Percentiles rank a stretch among this genome's conserved stretches.
phyloP scores from a whole-genome alignment of 2,797 vertebrate genomes.

The Malacoctenus gilli region DNA sequence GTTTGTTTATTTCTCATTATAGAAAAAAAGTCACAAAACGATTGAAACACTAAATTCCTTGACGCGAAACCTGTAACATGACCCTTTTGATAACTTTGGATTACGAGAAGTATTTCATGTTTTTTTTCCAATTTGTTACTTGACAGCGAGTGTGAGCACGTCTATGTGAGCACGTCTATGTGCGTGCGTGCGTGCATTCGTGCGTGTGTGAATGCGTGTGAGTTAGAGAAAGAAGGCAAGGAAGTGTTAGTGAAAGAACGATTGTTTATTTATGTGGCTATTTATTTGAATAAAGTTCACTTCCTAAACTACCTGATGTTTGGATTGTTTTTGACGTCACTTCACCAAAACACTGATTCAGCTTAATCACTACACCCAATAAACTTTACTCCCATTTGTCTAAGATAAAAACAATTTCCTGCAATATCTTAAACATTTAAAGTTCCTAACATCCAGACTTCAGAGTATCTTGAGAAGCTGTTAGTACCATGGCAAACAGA shows the following conservation, averaged over 20 bases:
- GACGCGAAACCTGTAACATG: constrained; percentile 66
- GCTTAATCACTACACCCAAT: too few species aligned
- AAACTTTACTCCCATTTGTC: too few species aligned
- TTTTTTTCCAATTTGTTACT: constrained; percentile 71
- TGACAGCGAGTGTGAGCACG: constrained; percentile 62
- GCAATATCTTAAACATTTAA: too few species aligned
- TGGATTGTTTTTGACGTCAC: constrained; percentile 2
- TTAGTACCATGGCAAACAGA: too few species aligned
- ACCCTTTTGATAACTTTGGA: constrained; percentile 70
- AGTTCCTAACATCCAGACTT: too few species aligned
- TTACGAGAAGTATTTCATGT: constrained; percentile 67
- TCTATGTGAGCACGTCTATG: constrained; percentile 36
- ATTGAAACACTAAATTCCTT: constrained; percentile 73
- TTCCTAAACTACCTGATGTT: constrained; percentile 62
- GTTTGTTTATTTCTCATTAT: constrained; percentile 59
- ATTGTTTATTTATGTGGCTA: constrained; percentile 86
- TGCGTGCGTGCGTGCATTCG: constrained; percentile 31
- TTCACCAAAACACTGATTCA: too few species aligned
- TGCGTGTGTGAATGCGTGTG: constrained; percentile 27
- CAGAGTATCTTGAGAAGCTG: too few species aligned
- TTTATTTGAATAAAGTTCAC: constrained; percentile 87
- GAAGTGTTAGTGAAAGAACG: constrained; percentile 57
- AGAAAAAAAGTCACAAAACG: constrained; percentile 53
- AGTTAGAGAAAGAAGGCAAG: constrained; percentile 23
- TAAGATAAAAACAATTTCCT: too few species aligned